phyloP scores from a whole-genome alignment of 2,888 invertebrate genomes.

The Oxyteleia sp. region DNA sequence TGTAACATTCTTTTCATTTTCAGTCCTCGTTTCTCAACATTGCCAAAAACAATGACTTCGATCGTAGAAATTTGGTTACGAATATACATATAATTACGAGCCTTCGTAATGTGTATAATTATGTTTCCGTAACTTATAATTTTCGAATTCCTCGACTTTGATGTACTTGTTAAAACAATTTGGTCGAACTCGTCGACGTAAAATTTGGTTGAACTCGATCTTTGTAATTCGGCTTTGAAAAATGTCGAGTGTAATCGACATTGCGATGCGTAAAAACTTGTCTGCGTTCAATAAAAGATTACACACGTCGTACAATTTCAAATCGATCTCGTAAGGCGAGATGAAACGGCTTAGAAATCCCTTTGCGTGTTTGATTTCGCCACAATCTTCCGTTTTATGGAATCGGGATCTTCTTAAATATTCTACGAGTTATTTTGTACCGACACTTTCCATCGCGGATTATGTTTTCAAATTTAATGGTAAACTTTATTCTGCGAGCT shows the following conservation, averaged over 20 bases:
- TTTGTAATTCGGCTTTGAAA: background rate
- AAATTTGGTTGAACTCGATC: too few species aligned
- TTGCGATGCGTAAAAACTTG: slow-evolving; percentile 14
- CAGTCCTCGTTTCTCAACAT: too few species aligned
- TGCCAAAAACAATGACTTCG: too few species aligned
- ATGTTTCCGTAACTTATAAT: too few species aligned
- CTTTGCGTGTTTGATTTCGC: slow-evolving; percentile 33
- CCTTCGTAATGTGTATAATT: too few species aligned
- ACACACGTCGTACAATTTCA: slow-evolving; percentile 38
- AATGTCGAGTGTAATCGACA: slow-evolving; percentile 10
- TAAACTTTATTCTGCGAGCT: background rate
- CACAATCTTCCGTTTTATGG: slow-evolving; percentile 25
- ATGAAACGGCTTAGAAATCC: slow-evolving; percentile 37
- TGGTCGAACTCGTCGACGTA: too few species aligned
- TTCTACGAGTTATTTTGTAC: slow-evolving; percentile 24
- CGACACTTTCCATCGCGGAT: slow-evolving; percentile 12
- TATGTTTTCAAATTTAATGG: slow-evolving; percentile 3
- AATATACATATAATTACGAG: too few species aligned
- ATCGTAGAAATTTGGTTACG: too few species aligned
- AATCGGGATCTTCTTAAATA: slow-evolving; percentile 32
- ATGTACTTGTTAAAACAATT: too few species aligned
- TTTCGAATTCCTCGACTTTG: too few species aligned
- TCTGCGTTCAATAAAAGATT: slow-evolving; percentile 41
- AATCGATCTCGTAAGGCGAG: slow-evolving; percentile 31
- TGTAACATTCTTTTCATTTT: too few species aligned